Evolutionary conservation across 1,140 invertebrate species (phyloP).

Genomic region (Apis florea): DNA sequence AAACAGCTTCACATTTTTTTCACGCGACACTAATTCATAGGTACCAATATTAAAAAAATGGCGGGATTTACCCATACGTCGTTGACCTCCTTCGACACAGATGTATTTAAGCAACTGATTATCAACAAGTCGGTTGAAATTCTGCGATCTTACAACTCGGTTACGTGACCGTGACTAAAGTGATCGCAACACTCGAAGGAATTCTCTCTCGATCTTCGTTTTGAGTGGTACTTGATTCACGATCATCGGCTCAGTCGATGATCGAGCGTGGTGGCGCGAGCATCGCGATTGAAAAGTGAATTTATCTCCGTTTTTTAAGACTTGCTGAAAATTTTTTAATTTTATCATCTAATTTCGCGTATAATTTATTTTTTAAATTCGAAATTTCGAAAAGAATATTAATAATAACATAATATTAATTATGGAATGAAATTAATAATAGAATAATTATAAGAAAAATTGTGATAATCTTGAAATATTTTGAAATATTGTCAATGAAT

Average conservation of each 20-base stretch:
- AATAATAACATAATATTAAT: too few species aligned
- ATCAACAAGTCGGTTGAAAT: not conserved
- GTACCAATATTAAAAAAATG: not conserved
- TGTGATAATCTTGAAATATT: too few species aligned
- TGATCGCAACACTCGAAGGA: not conserved
- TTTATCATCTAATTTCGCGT: too few species aligned
- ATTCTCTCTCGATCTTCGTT: not conserved
- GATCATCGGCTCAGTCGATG: slow-evolving; percentile 37
- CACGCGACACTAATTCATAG: too few species aligned
- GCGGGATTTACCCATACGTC: not conserved
- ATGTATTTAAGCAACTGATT: not conserved
- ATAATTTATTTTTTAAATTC: too few species aligned
- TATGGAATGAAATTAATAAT: too few species aligned
- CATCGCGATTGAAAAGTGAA: not conserved
- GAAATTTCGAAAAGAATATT: too few species aligned
- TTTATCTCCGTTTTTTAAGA: too few species aligned
- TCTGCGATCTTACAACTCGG: not conserved
- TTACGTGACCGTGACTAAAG: not conserved
- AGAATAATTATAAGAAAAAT: too few species aligned
- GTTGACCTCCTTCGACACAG: not conserved
- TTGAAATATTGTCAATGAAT: too few species aligned
- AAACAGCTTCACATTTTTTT: not conserved
- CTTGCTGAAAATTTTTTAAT: too few species aligned
- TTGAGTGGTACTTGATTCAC: slow-evolving; percentile 16
- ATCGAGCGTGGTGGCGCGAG: slow-evolving; percentile 28